Evolutionary conservation across 2,113 vertebrate species (phyloP), one percentile per base, ranked within the genome.

Genomic region (Gopherus flavomarginatus): DNA sequence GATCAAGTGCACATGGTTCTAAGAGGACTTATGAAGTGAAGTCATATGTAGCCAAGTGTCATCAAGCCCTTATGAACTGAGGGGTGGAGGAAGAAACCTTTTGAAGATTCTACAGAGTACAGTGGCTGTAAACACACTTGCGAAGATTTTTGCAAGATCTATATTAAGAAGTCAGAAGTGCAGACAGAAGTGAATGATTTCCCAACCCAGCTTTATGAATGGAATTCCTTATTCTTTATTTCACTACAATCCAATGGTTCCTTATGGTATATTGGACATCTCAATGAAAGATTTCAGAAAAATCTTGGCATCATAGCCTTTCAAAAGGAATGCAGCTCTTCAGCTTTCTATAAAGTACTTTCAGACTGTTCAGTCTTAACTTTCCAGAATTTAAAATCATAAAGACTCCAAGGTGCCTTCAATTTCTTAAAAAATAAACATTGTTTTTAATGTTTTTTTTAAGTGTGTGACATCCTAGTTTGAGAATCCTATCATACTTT

Each of bases 1-100:
- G 93, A 97, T 97, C 53, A 97, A 93, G 89, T 93, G 90, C 96
- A 96, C 86, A 95, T 93, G 90, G 96, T 96, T 96, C 83, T 91
- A 90, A 97, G 92, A 95, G 79, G 84, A 92, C 91, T 96, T 44
- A 79, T 87, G 84, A 95, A 96, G 86, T 93, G 81, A 80, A 96
- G 83, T 84, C 96, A 91, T 95, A 93, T 79, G 92, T 92, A 94
- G 92, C 69, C 95, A 95, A 97, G 93, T 94, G 93, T 95, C 87
- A 94, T 97, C 88, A 95, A 69, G 90, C 94, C 0, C 8, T 86
- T 93, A 94, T 95, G 84, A 96, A 94, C 35, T 80, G 93, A 81
- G 54, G 94, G 97, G 91, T 95, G 72, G 8, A 56, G 95, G 95
- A 87, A 96, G 87, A 57, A 65, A 53, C 56, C 84, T 88, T 93